Evolutionary conservation across 64 coral and sea anemone species (phyloP).

Genomic region (Platygyra sinensis): DNA sequence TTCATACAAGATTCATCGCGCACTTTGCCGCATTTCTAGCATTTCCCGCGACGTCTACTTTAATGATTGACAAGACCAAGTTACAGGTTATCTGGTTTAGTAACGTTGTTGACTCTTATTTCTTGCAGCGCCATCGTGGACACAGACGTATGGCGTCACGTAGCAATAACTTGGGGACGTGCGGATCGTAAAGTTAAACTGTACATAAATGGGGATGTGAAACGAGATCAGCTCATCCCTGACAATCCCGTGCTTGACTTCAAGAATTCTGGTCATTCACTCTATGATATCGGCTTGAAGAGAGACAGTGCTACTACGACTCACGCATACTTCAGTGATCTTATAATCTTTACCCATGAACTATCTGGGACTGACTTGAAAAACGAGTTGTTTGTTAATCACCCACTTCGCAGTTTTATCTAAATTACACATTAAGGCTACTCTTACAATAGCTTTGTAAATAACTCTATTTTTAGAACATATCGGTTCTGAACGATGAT

Average conservation of each 20-base stretch:
- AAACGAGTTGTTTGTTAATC: neutral
- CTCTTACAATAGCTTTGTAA: no score
- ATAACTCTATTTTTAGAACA: no score
- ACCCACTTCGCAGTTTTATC: neutral
- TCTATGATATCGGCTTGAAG: slow-evolving; percentile 26
- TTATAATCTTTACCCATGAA: neutral
- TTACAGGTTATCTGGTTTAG: no score
- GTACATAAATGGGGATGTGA: neutral
- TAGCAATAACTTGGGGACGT: slow-evolving; percentile 6
- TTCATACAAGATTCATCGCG: no score
- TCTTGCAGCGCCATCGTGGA: no score
- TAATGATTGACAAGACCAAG: no score
- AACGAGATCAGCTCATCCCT: no score
- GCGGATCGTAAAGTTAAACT: neutral
- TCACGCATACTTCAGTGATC: slow-evolving; percentile 11
- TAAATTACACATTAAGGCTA: neutral
- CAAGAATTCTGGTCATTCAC: slow-evolving; percentile 16
- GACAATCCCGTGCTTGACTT: neutral
- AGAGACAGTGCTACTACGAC: neutral
- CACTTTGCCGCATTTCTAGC: no score
- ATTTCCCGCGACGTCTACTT: no score
- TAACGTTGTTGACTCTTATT: no score
- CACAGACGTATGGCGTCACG: slow-evolving; percentile 3
- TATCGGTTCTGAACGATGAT: no score
- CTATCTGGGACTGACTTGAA: neutral